phyloP scores from a whole-genome alignment of 2,888 invertebrate species.

The Agonopterix subpropinquella region DNA sequence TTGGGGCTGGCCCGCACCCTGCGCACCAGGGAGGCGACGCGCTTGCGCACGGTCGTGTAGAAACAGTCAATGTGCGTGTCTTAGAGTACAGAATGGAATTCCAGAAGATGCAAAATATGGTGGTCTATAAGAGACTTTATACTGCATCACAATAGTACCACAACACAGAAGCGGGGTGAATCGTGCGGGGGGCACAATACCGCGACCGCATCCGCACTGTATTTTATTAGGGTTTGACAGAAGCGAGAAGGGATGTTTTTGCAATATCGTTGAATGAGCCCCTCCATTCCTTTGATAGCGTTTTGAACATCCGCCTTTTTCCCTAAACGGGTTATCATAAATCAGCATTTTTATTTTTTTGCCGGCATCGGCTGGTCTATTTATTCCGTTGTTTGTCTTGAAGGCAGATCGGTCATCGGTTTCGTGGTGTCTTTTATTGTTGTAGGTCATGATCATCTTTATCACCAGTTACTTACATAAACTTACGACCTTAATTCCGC shows the following conservation, averaged over 20 bases:
- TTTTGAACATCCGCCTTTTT: conserved; percentile 30
- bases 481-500: too few relatives aligned
- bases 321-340: conserved; percentile 33
- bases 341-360: conserved; percentile 30
- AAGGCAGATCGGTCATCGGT: background rate
- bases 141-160: too few relatives aligned
- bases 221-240: conserved; percentile 34
- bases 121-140: too few relatives aligned
- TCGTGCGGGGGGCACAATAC: background rate
- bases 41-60: too few relatives aligned
- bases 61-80: too few relatives aligned
- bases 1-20: too few relatives aligned
- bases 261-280: conserved; percentile 27
- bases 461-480: too few relatives aligned
- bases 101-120: too few relatives aligned
- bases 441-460: too few relatives aligned
- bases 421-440: background rate
- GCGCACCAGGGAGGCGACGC: too few relatives aligned
- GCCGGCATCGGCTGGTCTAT: background rate
- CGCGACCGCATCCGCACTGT: conserved; percentile 2
- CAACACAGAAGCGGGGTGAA: background rate
- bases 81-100: too few relatives aligned
- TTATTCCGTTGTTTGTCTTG: background rate
- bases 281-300: conserved; percentile 30
- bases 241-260: conserved; percentile 31